phyloP scores from a whole-genome alignment of 2,888 invertebrate genomes.

The Pyrocoelia pectoralis region DNA sequence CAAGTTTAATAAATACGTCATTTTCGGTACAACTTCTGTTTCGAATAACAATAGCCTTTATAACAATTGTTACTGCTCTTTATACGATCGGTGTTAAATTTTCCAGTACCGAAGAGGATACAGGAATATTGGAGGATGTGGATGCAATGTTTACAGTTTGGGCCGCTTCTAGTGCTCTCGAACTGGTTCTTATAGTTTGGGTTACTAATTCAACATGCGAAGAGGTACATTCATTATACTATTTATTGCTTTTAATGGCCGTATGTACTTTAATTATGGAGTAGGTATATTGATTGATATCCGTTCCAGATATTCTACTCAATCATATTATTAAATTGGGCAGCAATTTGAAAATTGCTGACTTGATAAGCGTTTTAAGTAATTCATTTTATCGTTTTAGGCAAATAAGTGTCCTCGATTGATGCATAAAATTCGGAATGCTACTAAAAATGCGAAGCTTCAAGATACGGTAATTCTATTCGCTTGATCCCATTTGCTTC shows the following conservation, averaged over 20 bases:
- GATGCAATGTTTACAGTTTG: constrained; percentile 45
- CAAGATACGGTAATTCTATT: constrained; percentile 46
- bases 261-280: neutral
- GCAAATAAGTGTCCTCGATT: constrained; percentile 49
- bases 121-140: constrained; percentile 27
- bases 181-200: constrained; percentile 47
- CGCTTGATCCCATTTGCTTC: constrained; percentile 17
- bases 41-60: constrained; percentile 47
- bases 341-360: constrained; percentile 31
- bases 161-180: constrained; percentile 48
- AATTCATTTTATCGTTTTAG: constrained; percentile 43
- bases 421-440: constrained; percentile 50
- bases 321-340: constrained; percentile 27
- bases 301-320: constrained; percentile 8
- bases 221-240: constrained; percentile 46
- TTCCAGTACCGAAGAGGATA: constrained; percentile 28
- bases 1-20: constrained; percentile 46
- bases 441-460: constrained; percentile 44
- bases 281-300: constrained; percentile 21
- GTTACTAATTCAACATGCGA: constrained; percentile 48
- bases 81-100: constrained; percentile 47
- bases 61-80: constrained; percentile 47
- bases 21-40: constrained; percentile 49
- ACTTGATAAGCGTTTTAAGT: constrained; percentile 34
- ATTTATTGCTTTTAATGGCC: no score